Percentiles rank a stretch among this genome's conserved stretches.
Conservation (phyloP, 2,797 vertebrate species). For the Melanotaenia pygmaea region DNA sequence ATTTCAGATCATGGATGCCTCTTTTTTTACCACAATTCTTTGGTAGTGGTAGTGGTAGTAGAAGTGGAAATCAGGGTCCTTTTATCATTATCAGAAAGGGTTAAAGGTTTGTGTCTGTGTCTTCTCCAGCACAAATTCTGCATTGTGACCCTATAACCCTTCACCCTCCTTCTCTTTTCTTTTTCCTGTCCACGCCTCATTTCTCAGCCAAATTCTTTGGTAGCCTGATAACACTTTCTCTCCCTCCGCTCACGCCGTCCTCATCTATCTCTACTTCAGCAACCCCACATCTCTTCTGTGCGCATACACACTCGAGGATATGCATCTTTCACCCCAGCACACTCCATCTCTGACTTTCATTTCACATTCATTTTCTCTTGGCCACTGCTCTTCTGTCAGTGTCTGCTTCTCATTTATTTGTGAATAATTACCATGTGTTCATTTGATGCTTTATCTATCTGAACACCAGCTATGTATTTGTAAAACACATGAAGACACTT, state of each 20-base stretch:
- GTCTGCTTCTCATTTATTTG: conserved; percentile 27
- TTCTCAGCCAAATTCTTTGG: conserved; percentile 62
- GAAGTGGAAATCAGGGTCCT: conserved; percentile 62
- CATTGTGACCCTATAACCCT: conserved; percentile 61
- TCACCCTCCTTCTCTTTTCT: conserved; percentile 41
- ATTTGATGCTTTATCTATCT: neutral
- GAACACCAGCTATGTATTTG: neutral
- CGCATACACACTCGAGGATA: conserved; percentile 18
- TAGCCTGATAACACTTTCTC: conserved; percentile 66
- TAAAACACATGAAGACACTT: neutral
- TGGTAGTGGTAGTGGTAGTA: neutral
- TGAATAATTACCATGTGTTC: conserved; percentile 41
- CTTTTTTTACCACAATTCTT: conserved; percentile 15
- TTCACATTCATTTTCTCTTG: conserved; percentile 10
- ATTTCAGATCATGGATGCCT: conserved; percentile 55
- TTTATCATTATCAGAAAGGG: conserved; percentile 66
- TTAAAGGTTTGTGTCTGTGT: conserved; percentile 73
- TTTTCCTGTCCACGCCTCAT: conserved; percentile 53
- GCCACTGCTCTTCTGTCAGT: conserved; percentile 1
- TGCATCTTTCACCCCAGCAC: conserved; percentile 21
- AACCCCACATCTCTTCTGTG: conserved; percentile 40
- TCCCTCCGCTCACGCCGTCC: conserved; percentile 56
- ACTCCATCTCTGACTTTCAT: conserved; percentile 9
- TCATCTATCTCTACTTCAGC: conserved; percentile 61
- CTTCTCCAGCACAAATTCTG: conserved; percentile 70